phyloP scores from a whole-genome alignment of 2,797 vertebrate species.

The Enteromius viviparus region DNA sequence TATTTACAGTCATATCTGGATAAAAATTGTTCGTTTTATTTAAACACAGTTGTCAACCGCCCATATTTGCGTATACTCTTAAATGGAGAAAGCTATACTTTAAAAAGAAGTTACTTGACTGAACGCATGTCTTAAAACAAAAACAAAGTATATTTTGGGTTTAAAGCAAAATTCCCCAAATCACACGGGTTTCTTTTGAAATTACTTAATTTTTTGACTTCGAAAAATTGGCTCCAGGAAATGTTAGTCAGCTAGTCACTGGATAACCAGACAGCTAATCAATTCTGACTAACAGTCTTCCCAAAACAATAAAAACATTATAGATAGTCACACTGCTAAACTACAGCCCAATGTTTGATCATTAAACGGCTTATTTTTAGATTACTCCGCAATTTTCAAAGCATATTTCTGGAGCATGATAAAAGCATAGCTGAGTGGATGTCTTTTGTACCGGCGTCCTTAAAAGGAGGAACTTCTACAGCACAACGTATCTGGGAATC shows the following conservation, averaged over 20 bases:
- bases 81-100: background rate
- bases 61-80: too few relatives aligned
- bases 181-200: background rate
- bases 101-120: background rate
- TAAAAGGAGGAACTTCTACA: background rate
- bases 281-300: background rate
- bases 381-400: background rate
- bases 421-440: background rate
- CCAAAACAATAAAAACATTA: background rate
- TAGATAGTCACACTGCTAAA: too few relatives aligned
- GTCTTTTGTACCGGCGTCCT: background rate
- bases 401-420: conserved; percentile 12
- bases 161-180: background rate
- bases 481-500: background rate
- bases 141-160: background rate
- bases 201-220: background rate
- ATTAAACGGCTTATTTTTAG: conserved; percentile 1
- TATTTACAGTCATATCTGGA: background rate
- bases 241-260: background rate
- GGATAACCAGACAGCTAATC: background rate
- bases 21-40: background rate
- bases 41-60: background rate
- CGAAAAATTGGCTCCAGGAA: background rate
- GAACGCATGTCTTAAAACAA: too few relatives aligned
- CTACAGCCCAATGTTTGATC: background rate